phyloP scores from a whole-genome alignment of 2,113 vertebrate genomes.

The Callipepla californica region DNA sequence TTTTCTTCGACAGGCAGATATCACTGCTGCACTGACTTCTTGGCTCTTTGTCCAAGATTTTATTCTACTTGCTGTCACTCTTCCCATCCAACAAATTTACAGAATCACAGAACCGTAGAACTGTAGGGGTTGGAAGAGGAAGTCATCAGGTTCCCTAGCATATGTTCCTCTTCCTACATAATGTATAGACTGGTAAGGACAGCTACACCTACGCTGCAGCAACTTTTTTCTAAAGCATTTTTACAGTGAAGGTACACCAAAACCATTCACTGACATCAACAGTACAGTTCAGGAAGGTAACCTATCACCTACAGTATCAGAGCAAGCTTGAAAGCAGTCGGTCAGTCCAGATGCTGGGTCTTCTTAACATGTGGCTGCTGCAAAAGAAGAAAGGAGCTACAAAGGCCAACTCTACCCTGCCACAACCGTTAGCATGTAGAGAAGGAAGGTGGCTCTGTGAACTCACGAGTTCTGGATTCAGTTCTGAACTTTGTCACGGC shows the following conservation, averaged over 20 bases:
- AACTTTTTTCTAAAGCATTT: background rate
- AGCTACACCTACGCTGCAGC: background rate
- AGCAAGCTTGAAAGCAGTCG: background rate
- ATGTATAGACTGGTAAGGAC: background rate
- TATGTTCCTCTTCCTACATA: background rate
- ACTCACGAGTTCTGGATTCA: background rate
- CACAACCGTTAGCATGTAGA: background rate
- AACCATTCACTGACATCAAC: accelerated
- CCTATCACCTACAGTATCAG: background rate
- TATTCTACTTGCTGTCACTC: background rate
- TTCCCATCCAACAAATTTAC: background rate
- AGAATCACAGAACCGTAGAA: background rate
- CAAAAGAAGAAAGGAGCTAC: background rate
- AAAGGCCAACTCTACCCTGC: background rate
- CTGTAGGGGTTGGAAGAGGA: background rate
- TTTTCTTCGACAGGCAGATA: background rate
- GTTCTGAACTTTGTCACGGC: background rate
- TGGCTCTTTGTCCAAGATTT: background rate
- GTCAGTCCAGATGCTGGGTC: background rate
- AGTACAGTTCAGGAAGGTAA: background rate
- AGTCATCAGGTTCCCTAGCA: too few relatives aligned
- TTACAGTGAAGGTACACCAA: background rate
- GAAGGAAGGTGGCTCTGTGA: background rate
- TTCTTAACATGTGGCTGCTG: background rate
- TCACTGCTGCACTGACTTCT: background rate